phyloP scores from a whole-genome alignment of 2,113 vertebrate species.

The Tichodroma muraria region DNA sequence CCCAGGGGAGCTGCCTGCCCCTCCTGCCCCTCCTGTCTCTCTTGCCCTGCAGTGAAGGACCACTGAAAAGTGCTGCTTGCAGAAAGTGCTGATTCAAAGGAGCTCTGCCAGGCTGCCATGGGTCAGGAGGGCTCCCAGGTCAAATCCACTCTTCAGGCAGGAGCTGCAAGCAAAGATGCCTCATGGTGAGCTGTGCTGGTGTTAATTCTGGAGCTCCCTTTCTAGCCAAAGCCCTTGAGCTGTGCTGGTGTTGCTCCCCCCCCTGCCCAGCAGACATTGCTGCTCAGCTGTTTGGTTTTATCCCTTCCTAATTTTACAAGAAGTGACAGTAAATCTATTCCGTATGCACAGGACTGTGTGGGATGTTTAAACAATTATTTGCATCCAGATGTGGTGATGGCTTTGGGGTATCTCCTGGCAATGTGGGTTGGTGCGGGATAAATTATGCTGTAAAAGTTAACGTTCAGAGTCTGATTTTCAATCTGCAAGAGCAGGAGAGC shows the following conservation, averaged over 20 bases:
- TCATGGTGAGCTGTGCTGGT: not conserved
- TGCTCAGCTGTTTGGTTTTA: conserved; percentile 10
- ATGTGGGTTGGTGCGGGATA: not conserved
- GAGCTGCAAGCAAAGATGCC: not conserved
- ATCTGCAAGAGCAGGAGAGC: not conserved
- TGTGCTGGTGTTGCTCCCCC: fast-evolving
- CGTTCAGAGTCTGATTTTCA: not conserved
- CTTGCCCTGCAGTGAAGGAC: not conserved
- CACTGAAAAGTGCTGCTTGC: not conserved
- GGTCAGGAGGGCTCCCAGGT: not conserved
- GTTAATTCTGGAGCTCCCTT: not conserved
- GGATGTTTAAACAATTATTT: not conserved
- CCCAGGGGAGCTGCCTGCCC: not conserved
- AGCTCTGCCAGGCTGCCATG: fast-evolving
- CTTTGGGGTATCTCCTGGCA: conserved; percentile 25
- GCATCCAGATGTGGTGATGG: not conserved
- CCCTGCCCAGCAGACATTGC: not conserved
- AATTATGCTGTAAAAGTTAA: not conserved
- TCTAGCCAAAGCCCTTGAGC: not conserved
- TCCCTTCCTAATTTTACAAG: conserved; percentile 8
- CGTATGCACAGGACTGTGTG: not conserved
- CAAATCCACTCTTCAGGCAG: not conserved
- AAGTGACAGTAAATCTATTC: conserved; percentile 32
- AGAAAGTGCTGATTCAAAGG: not conserved
- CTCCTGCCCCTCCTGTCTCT: not conserved